phyloP scores from a whole-genome alignment of 2,888 invertebrate species.

The Cephalotes varians region DNA sequence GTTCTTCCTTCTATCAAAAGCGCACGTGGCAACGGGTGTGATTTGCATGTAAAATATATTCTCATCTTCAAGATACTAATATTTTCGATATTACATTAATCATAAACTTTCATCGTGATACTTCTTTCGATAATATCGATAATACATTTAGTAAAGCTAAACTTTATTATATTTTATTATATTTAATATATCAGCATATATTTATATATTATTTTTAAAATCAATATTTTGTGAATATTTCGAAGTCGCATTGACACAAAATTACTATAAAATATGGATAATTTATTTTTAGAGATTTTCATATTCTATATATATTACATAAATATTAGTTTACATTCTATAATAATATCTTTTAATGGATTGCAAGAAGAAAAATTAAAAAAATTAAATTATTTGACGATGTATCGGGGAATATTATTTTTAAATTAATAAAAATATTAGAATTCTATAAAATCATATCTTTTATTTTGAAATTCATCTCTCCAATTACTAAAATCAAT shows the following conservation, averaged over 20 bases:
- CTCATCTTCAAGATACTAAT: not conserved
- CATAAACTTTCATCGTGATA: not conserved
- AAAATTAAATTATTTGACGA: not conserved
- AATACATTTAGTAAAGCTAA: not conserved
- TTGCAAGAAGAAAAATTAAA: not conserved
- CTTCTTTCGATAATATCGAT: not conserved
- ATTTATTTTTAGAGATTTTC: not conserved
- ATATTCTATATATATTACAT: not conserved
- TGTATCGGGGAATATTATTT: not conserved
- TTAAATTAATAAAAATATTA: not conserved
- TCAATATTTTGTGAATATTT: not conserved
- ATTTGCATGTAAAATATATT: conserved; percentile 39
- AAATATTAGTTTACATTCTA: not conserved
- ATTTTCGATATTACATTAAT: not conserved
- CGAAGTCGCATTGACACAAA: not conserved
- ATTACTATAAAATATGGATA: not conserved
- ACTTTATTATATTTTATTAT: not conserved
- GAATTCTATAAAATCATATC: not conserved
- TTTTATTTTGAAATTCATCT: not conserved
- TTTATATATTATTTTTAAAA: not conserved
- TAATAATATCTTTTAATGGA: not conserved
- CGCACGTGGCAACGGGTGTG: conserved; percentile 29
- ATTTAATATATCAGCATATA: not conserved
- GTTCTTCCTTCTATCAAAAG: conserved; percentile 72
- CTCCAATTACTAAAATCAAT: conserved; percentile 3